Conservation (phyloP, 2,888 invertebrate genomes). For the Eupithecia vulgata region DNA sequence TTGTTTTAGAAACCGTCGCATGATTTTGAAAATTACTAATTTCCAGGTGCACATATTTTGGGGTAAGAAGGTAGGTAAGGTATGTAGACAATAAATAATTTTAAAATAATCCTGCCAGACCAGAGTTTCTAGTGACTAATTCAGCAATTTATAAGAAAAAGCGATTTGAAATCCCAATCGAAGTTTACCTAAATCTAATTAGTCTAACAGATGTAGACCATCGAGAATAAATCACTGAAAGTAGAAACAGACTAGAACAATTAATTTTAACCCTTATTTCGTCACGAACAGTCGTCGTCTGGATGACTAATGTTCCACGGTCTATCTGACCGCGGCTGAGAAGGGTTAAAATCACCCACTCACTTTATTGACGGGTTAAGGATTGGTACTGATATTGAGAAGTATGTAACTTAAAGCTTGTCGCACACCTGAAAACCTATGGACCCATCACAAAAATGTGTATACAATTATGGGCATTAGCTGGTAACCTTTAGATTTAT, state of each 20-base stretch:
- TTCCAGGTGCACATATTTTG: too few relatives aligned
- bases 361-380: slow-evolving; percentile 33
- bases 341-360: slow-evolving; percentile 40
- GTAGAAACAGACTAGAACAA: slow-evolving; percentile 26
- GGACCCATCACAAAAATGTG: too few relatives aligned
- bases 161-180: slow-evolving; percentile 1
- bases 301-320: slow-evolving; percentile 35
- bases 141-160: slow-evolving; percentile 4
- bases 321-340: slow-evolving; percentile 34
- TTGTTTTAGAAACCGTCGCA: too few relatives aligned
- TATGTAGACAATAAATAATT: background rate
- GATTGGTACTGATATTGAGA: slow-evolving; percentile 17
- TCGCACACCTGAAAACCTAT: too few relatives aligned
- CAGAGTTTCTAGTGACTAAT: background rate
- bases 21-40: too few relatives aligned
- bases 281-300: slow-evolving; percentile 35
- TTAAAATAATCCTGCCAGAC: background rate
- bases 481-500: too few relatives aligned
- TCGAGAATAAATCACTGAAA: slow-evolving; percentile 25
- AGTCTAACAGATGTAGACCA: slow-evolving; percentile 5
- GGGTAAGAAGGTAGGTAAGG: background rate
- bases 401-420: background rate
- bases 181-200: slow-evolving; percentile 6
- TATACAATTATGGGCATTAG: too few relatives aligned
- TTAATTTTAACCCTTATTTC: slow-evolving; percentile 37